Evolutionary conservation across 2,113 vertebrate species (phyloP), one percentile per base, ranked within the genome.

Genomic region (Corynorhinus townsendii): DNA sequence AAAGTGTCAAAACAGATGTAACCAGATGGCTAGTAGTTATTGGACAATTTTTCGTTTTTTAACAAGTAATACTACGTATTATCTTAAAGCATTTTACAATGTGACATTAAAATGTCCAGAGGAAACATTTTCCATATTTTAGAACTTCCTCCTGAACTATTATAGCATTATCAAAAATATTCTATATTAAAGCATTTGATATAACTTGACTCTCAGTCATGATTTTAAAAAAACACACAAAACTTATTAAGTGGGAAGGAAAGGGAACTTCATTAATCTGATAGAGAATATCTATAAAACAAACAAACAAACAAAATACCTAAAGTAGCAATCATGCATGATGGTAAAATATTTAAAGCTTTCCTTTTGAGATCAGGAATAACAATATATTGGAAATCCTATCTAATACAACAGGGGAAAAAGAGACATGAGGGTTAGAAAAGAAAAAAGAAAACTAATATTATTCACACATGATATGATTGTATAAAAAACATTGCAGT

Each of bases 1-100:
- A 54, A 85, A 95, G 52, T 59, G 62, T 93, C 79, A 91, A 91
- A 90, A 96, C 73, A 91, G 87, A 89, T 59, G 83, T 30, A 76
- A 45, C 54, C 66, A 52, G 16, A 56, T 75, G 19, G 28, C 38
- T 71, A 47, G 43, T 45, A n/a, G 52, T 77, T 71, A 66, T 16
- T 59, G 68, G 35, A 47, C 49, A 52, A 71, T 33, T 54, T n/a
- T 33, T 24, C 26, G 30, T 52, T 35, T 35, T 89, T 86, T 47
- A 69, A 47, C 6, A 54, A 86, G 66, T 30, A 81, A 22, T 30
- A 7, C 24, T 30, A 56, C 2, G 62, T 40, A n/a, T 11, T 54
- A 90, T 30, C 40, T 89, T 43, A 79, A 92, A 86, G 90, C 5
- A 43, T 26, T 77, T 17, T 89, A 35, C 3, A 38, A 77, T n/a